These are phyloP conservation scores for Leucophenga varia DNA, from an alignment of 1,140 invertebrate genomes.

Conservation along the genomic window DNA sequence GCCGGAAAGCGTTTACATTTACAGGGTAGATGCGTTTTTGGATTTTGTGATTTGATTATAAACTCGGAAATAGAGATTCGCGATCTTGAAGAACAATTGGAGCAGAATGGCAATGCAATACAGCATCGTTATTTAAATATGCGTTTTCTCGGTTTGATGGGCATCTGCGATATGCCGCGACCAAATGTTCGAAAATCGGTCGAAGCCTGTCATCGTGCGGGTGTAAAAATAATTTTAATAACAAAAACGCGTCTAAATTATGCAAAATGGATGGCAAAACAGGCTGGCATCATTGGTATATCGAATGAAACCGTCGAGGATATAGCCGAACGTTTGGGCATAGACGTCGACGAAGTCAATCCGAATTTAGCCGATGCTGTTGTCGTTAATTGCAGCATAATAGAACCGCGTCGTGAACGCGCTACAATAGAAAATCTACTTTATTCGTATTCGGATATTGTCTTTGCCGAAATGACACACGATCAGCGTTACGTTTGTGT, in stretches of 20 bases:
- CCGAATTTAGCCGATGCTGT: not conserved
- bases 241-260: not conserved
- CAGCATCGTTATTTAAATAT: no score
- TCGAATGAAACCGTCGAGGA: conserved; percentile 6
- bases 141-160: no score
- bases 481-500: conserved; percentile 23
- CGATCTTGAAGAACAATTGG: no score
- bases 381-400: conserved; percentile 20
- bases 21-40: no score
- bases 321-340: not conserved
- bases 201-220: conserved; percentile 18
- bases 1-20: no score
- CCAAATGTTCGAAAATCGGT: conserved; percentile 3
- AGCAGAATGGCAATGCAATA: no score
- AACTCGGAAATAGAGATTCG: no score
- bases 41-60: no score
- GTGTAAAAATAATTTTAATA: conserved; percentile 28
- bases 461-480: conserved; percentile 12
- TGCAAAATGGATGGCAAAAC: conserved; percentile 16
- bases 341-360: not conserved
- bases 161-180: no score
- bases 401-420: conserved; percentile 20
- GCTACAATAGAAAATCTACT: conserved; percentile 21
- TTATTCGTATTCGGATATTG: conserved; percentile 16
- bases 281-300: conserved; percentile 17